Conservation (phyloP, 1,140 invertebrate genomes). For the Pseudomyrmex cubaensis region DNA sequence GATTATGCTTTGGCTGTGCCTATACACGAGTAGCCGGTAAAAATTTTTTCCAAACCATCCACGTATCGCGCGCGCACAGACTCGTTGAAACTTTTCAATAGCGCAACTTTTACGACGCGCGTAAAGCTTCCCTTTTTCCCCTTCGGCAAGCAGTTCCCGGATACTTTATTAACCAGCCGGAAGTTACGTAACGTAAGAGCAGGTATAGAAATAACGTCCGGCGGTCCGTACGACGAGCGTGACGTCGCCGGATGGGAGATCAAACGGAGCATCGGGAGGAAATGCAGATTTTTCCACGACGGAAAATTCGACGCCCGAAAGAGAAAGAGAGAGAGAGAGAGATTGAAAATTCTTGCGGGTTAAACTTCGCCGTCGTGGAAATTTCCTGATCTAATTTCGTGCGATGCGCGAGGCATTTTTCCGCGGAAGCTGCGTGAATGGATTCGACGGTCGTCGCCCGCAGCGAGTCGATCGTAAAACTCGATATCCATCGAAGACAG, state of each 20-base stretch:
- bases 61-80: neutral
- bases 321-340: conserved; percentile 6
- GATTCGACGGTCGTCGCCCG: conserved; percentile 39
- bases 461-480: conserved; percentile 66
- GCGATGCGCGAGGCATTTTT: neutral
- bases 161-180: conserved; percentile 67
- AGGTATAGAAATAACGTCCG: neutral
- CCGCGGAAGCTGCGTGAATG: conserved; percentile 15
- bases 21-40: neutral
- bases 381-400: conserved; percentile 46
- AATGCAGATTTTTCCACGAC: conserved; percentile 30
- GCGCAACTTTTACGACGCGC: neutral
- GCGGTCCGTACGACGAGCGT: neutral
- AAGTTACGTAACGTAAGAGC: conserved; percentile 64
- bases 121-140: conserved; percentile 43
- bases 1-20: neutral
- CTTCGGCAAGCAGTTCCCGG: conserved; percentile 8
- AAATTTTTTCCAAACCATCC: neutral
- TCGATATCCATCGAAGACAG: conserved; percentile 35
- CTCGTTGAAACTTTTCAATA: neutral
- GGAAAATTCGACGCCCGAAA: neutral
- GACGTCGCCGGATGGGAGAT: conserved; percentile 33
- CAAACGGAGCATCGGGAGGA: neutral
- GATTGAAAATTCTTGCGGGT: conserved; percentile 37
- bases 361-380: neutral